A percentile compares a stretch with the other conserved stretches of the same genome.
Evolutionary conservation across 2,797 vertebrate genomes (phyloP).

Genomic region (Syngnathus rostellatus): DNA sequence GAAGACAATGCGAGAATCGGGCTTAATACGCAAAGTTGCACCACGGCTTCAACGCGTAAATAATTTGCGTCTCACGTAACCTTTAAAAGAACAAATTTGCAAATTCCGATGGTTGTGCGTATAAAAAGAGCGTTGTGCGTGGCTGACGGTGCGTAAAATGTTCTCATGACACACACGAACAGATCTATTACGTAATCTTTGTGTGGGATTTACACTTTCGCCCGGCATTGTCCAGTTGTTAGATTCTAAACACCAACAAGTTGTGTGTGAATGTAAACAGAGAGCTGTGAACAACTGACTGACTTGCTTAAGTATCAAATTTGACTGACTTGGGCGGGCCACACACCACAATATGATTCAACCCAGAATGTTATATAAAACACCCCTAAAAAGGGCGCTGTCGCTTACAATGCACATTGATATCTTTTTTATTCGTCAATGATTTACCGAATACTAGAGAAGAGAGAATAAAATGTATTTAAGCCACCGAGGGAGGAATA

Average conservation of each 20-base stretch:
- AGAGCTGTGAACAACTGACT: not conserved
- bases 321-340: not conserved
- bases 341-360: not conserved
- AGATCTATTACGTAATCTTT: not conserved
- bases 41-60: not conserved
- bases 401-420: not conserved
- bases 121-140: not conserved
- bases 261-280: not conserved
- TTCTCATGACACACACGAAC: not conserved
- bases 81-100: not conserved
- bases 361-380: not conserved
- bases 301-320: not conserved
- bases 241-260: not conserved
- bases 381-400: too few relatives aligned
- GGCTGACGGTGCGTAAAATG: conserved; percentile 3
- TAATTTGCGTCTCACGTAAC: not conserved
- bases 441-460: not conserved
- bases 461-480: too few relatives aligned
- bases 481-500: too few relatives aligned
- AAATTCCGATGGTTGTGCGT: not conserved
- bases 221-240: not conserved
- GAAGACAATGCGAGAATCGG: conserved; percentile 12
- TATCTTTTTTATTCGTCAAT: not conserved
- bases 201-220: not conserved
- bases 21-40: conserved; percentile 10